phyloP scores from a whole-genome alignment of 2,888 invertebrate genomes.

The Punctoribates punctum region DNA sequence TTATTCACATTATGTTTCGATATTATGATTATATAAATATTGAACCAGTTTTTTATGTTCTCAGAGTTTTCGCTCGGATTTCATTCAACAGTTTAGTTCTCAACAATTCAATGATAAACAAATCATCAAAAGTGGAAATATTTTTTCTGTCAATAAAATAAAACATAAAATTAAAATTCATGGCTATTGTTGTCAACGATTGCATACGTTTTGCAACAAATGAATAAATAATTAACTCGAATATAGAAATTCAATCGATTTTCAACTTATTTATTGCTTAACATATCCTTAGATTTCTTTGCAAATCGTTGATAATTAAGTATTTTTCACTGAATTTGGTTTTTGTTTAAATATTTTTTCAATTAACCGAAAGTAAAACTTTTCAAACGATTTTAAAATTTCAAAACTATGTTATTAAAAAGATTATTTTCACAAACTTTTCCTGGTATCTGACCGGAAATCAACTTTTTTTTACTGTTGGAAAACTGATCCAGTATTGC shows the following conservation, averaged over 20 bases:
- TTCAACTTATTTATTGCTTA: constrained; percentile 7
- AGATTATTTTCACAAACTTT: background rate
- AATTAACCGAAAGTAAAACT: background rate
- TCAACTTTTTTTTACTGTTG: background rate
- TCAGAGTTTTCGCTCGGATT: background rate
- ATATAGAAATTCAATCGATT: background rate
- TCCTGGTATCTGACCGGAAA: constrained; percentile 22
- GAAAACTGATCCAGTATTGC: background rate
- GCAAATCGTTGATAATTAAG: background rate
- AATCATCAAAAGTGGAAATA: background rate
- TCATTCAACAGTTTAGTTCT: no score
- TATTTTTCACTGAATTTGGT: background rate
- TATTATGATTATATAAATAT: constrained; percentile 16
- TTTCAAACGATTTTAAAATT: background rate
- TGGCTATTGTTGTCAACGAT: constrained; percentile 2
- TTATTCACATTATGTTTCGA: constrained; percentile 22
- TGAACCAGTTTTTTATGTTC: constrained; percentile 9
- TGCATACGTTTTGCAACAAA: background rate
- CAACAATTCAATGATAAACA: constrained; percentile 4
- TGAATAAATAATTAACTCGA: background rate
- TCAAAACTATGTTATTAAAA: background rate
- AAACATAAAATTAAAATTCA: constrained; percentile 2
- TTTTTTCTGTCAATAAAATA: background rate
- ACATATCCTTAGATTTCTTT: constrained; percentile 13
- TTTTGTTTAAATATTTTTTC: background rate